Evolutionary conservation across 2,888 invertebrate species (phyloP).

Genomic region (Balanococcus diminutus): DNA sequence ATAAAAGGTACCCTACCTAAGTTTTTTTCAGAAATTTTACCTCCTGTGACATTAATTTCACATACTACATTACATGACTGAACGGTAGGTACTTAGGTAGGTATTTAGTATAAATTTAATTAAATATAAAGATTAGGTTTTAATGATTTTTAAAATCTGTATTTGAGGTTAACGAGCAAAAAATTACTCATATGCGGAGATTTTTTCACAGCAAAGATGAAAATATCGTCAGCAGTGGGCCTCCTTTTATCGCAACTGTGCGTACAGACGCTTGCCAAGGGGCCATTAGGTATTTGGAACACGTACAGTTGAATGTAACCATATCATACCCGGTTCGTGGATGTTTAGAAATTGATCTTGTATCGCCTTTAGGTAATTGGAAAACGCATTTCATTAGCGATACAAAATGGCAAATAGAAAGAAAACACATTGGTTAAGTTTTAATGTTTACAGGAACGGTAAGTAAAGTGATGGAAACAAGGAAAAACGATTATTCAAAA

Average conservation of each 20-base stretch:
- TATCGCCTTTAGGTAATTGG: conserved; percentile 75
- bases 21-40: neutral
- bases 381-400: neutral
- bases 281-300: conserved; percentile 72
- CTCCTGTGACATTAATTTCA: neutral
- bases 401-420: neutral
- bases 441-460: conserved; percentile 66
- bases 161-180: neutral
- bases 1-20: conserved; percentile 59
- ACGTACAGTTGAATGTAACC: conserved; percentile 78
- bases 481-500: conserved; percentile 73
- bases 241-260: conserved; percentile 57
- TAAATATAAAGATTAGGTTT: neutral
- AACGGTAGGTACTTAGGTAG: too few relatives aligned
- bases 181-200: neutral
- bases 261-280: conserved; percentile 59
- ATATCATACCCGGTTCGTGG: conserved; percentile 77
- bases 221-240: conserved; percentile 61
- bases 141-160: conserved; percentile 23
- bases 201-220: conserved; percentile 43
- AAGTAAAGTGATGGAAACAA: conserved; percentile 68
- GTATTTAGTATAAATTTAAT: neutral
- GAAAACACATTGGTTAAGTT: too few relatives aligned
- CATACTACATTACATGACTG: neutral
- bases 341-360: conserved; percentile 74